Percentiles rank a stretch among this genome's conserved stretches.
These are phyloP conservation scores for Antechinus stuartii DNA, from an alignment of 2,113 vertebrate genomes.

Conservation along the genomic window DNA sequence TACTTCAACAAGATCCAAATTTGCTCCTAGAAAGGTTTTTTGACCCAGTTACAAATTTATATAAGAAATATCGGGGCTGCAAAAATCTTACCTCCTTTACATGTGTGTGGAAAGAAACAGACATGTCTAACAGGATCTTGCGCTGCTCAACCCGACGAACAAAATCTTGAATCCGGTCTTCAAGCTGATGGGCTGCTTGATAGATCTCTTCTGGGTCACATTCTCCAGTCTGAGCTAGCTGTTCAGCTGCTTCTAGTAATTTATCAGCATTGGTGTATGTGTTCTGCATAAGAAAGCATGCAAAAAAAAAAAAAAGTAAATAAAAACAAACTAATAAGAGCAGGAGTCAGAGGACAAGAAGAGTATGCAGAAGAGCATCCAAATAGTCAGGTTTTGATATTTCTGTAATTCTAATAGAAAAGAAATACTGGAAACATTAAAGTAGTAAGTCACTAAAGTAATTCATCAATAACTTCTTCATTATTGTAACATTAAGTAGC, in stretches of 20 bases:
- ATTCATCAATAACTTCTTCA: not conserved
- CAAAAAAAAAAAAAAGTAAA: slow-evolving; percentile 6
- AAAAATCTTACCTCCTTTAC: slow-evolving; percentile 92
- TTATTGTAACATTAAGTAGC: fast-evolving
- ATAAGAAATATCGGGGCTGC: fast-evolving
- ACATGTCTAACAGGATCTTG: slow-evolving; percentile 98
- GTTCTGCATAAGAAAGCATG: slow-evolving; percentile 85
- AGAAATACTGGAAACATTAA: not conserved
- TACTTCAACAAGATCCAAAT: not conserved
- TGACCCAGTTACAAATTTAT: not conserved
- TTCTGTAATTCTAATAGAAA: not conserved
- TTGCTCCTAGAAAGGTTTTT: not conserved
- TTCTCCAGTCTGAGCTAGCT: slow-evolving; percentile 97
- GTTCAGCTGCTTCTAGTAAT: slow-evolving; percentile 96
- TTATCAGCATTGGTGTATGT: slow-evolving; percentile 99
- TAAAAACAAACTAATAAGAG: not conserved
- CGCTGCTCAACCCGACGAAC: slow-evolving; percentile 98
- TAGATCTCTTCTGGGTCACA: slow-evolving; percentile 99
- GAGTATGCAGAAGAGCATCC: not conserved
- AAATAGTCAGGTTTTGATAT: not conserved
- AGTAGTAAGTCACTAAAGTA: not conserved
- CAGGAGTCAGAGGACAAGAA: too few relatives aligned
- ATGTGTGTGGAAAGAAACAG: slow-evolving; percentile 97
- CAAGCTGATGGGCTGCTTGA: slow-evolving; percentile 97
- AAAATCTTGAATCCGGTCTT: slow-evolving; percentile 98